A percentile compares a stretch with the other conserved stretches of the same genome.
These are phyloP conservation scores for Germaria angustata DNA, from an alignment of 2,888 invertebrate genomes.

Conservation along the genomic window DNA sequence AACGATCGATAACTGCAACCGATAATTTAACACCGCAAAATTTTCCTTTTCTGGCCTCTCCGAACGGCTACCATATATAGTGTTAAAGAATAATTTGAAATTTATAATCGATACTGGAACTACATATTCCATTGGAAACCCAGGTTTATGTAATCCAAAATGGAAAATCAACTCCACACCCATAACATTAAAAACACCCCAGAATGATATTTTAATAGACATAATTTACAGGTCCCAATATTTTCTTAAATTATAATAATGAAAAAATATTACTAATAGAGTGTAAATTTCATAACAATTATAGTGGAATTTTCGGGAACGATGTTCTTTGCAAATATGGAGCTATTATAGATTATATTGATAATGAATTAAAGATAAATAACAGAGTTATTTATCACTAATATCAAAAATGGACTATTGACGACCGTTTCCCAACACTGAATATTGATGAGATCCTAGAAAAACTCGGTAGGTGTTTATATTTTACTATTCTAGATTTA, in stretches of 20 bases:
- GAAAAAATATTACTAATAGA: constrained; percentile 60
- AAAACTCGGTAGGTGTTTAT: not conserved
- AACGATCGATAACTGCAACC: too few species aligned
- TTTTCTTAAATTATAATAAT: not conserved
- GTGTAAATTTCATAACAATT: constrained; percentile 18
- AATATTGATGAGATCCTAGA: not conserved
- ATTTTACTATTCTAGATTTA: not conserved
- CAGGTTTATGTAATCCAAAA: too few species aligned
- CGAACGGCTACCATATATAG: too few species aligned
- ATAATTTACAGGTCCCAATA: not conserved
- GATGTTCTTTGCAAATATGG: constrained; percentile 16
- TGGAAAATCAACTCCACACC: too few species aligned
- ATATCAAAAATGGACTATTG: not conserved
- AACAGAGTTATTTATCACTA: not conserved
- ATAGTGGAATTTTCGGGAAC: constrained; percentile 25
- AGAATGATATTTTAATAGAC: too few species aligned
- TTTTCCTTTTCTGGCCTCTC: too few species aligned
- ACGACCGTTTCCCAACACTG: too few species aligned
- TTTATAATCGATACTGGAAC: too few species aligned
- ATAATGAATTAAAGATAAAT: constrained; percentile 15
- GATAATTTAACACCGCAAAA: too few species aligned
- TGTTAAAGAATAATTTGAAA: too few species aligned
- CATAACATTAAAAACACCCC: too few species aligned
- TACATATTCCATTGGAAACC: too few species aligned
- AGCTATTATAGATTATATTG: constrained; percentile 21